phyloP scores from a whole-genome alignment of 2,113 vertebrate genomes.

The Ageneiosus marmoratus region DNA sequence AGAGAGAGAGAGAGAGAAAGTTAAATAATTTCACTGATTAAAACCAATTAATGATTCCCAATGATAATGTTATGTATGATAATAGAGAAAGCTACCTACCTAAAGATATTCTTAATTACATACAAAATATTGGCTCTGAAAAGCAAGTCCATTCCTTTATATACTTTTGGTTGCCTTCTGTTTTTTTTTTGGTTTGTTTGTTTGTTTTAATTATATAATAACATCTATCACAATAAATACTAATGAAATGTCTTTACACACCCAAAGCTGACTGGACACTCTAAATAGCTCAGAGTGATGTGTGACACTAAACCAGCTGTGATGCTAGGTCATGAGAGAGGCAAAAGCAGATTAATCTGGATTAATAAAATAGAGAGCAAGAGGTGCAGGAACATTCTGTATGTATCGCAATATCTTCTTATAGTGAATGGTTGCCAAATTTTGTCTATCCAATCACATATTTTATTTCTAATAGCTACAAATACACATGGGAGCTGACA shows the following conservation, averaged over 20 bases:
- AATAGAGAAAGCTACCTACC: neutral
- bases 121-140: neutral
- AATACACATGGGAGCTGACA: neutral
- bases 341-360: constrained; percentile 64
- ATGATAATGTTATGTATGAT: neutral
- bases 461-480: neutral
- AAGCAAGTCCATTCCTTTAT: neutral
- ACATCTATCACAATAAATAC: neutral
- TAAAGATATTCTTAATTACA: neutral
- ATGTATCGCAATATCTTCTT: constrained; percentile 39
- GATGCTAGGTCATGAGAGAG: constrained; percentile 37
- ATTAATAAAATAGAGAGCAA: constrained; percentile 61
- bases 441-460: neutral
- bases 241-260: neutral
- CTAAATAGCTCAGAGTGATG: neutral
- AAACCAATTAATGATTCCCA: neutral
- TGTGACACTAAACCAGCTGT: neutral
- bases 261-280: neutral
- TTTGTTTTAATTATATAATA: neutral
- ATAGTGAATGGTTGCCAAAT: neutral
- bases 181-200: no score
- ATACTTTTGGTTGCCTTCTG: neutral
- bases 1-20: no score
- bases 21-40: neutral
- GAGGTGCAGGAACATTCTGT: constrained; percentile 51